A percentile compares a stretch with the other conserved stretches of the same genome.
These are phyloP conservation scores for Netelia inedita DNA, from an alignment of 2,888 invertebrate species.

Conservation along the genomic window DNA sequence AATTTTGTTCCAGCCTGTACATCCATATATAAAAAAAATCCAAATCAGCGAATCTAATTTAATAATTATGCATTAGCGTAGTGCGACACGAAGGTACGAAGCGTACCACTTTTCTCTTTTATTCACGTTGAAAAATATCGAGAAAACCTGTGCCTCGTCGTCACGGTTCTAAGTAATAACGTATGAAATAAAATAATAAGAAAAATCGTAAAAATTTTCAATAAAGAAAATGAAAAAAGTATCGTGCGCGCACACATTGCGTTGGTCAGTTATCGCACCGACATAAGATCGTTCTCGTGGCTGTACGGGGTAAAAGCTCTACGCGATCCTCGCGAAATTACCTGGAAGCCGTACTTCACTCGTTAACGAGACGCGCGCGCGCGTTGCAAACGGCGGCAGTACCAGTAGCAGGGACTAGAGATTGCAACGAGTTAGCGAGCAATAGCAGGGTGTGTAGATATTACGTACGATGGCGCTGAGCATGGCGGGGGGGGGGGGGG, in stretches of 20 bases:
- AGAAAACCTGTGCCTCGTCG: not conserved
- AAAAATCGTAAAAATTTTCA: not conserved
- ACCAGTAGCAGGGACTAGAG: conserved; percentile 45
- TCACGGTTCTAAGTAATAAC: not conserved
- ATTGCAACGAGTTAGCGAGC: conserved; percentile 20
- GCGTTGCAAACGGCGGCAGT: conserved; percentile 20
- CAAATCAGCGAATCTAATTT: no score
- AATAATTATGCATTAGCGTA: no score
- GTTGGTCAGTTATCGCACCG: not conserved
- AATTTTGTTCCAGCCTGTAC: no score
- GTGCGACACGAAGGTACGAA: no score
- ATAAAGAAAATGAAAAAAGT: conserved; percentile 32
- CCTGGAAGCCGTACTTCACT: conserved; percentile 71
- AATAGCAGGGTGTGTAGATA: conserved; percentile 5
- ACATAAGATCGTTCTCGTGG: not conserved
- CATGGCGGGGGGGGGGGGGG: not conserved
- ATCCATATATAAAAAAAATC: no score
- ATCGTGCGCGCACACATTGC: conserved; percentile 43
- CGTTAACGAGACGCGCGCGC: conserved; percentile 70
- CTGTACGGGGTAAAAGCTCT: not conserved
- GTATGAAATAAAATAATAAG: not conserved
- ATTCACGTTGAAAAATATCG: not conserved
- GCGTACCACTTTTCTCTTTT: not conserved
- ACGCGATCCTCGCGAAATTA: conserved; percentile 64
- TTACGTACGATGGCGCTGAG: not conserved